Evolutionary conservation across 2,888 invertebrate genomes (phyloP).

Genomic region (Oxystoma pomonae): DNA sequence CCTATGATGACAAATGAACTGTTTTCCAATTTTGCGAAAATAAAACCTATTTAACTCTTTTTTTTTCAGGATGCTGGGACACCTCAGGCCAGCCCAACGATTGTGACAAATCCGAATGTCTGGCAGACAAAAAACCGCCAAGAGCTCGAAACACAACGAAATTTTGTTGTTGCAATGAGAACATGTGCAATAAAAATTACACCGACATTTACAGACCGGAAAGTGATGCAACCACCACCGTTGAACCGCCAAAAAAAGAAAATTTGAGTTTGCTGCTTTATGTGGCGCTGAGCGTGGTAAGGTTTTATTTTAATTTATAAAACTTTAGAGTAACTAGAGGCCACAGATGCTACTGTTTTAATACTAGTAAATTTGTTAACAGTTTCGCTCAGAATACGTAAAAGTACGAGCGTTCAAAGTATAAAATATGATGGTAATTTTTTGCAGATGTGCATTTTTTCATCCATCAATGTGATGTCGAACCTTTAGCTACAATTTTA

Average conservation of each 20-base stretch:
- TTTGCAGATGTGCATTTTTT: too few species aligned
- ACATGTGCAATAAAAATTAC: conserved; percentile 72
- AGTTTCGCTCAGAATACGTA: too few species aligned
- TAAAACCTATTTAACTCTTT: not conserved
- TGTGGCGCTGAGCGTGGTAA: conserved; percentile 26
- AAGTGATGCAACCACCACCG: conserved; percentile 33
- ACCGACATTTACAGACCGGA: conserved; percentile 45
- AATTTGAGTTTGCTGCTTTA: conserved; percentile 34
- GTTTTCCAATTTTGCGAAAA: too few species aligned
- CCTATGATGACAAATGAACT: too few species aligned
- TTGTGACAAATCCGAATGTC: conserved; percentile 54
- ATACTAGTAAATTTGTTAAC: too few species aligned
- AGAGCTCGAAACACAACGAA: conserved; percentile 60
- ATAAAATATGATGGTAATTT: too few species aligned
- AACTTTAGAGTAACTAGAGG: too few species aligned
- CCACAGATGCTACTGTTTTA: too few species aligned
- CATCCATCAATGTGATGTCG: too few species aligned
- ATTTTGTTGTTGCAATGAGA: conserved; percentile 80
- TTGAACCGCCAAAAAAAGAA: conserved; percentile 32
- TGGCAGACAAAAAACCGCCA: conserved; percentile 54
- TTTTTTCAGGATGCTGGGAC: conserved; percentile 53
- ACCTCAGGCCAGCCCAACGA: conserved; percentile 51
- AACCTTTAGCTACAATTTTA: too few species aligned
- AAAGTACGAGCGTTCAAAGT: too few species aligned
- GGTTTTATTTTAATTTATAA: not conserved